phyloP scores from a whole-genome alignment of 2,797 vertebrate genomes.

The Coregonus suidteri region DNA sequence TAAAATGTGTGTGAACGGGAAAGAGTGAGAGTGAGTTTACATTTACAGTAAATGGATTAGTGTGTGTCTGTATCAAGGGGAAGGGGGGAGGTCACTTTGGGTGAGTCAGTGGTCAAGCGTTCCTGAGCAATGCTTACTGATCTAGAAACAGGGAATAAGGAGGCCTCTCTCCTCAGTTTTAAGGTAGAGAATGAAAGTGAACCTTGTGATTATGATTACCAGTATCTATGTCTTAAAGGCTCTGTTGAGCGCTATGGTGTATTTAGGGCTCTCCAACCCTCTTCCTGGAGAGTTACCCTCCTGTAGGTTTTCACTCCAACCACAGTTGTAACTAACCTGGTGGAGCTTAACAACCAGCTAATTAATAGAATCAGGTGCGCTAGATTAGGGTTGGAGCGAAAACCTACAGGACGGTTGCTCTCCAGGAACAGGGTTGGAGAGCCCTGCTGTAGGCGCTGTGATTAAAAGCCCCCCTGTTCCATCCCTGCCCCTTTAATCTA shows the following conservation, averaged over 20 bases:
- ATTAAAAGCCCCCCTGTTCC: slow-evolving; percentile 57
- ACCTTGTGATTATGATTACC: slow-evolving; percentile 49
- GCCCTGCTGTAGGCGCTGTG: slow-evolving; percentile 10
- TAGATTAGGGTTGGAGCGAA: no score
- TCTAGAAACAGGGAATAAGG: slow-evolving; percentile 40
- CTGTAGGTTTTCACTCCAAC: no score
- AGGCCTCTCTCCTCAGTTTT: slow-evolving; percentile 43
- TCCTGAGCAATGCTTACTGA: slow-evolving; percentile 42
- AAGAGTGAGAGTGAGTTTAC: slow-evolving; percentile 37
- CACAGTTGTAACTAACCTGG: no score
- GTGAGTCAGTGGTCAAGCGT: slow-evolving; percentile 31
- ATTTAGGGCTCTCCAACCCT: not conserved
- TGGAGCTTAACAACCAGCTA: no score
- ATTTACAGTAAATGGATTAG: slow-evolving; percentile 84
- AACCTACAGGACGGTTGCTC: no score
- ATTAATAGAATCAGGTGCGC: no score
- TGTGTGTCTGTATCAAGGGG: slow-evolving; percentile 81
- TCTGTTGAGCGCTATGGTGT: slow-evolving; percentile 40
- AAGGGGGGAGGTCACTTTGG: not conserved
- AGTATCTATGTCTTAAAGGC: slow-evolving; percentile 31
- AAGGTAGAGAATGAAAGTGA: slow-evolving; percentile 61
- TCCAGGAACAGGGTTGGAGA: no score
- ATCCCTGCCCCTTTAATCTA: slow-evolving; percentile 61
- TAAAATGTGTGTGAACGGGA: not conserved
- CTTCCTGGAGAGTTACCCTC: no score